Evolutionary conservation across 2,888 invertebrate species (phyloP), one percentile per base, ranked within the genome.

Genomic region (Lamellibrachia columna): DNA sequence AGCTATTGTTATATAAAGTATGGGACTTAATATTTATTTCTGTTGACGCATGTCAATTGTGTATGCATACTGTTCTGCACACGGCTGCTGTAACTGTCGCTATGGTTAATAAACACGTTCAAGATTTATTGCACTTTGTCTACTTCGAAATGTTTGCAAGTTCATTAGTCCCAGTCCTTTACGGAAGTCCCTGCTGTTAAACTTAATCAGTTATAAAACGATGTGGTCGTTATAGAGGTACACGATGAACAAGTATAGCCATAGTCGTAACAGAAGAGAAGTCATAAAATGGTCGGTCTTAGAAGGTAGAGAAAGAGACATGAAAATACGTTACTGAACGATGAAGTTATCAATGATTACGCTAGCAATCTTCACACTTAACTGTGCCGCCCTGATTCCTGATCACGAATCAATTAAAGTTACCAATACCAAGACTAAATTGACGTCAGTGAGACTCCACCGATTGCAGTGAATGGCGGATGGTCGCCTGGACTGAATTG

Each of bases 51-150:
- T 22, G 22, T 75, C 75, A 75, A 75, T 75, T 15, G 75, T 22
- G 75, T 75, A 11, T 75, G 75, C 22, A n/a, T 3, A 4, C 75
- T 75, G 75, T 75, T 75, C n/a, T 75, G 75, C n/a, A 75, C 75
- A 75, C 75, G n/a, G 75, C 75, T 75, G 75, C 75, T 75, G 75
- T 22, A 75, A 75, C 75, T 75, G 75, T 75, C 75, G 22, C n/a
- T n/a, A 75, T 75, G 15, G 22, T 75, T 75, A 75, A 75, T 75
- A 75, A 75, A 75, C 22, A 22, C n/a, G 75, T 75, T 75, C 75
- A n/a, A 75, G 75, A 75, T 75, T 15, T 22, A 75, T 60, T 75
- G 40, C 40, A 75, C 75, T 75, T 75, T 75, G 75, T 75, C 75
- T 75, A 4, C 75, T 75, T 75, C 75, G 6, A 22, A 22, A 22